These are phyloP conservation scores for Motacilla alba DNA, from an alignment of 2,113 vertebrate species.

Conservation along the genomic window DNA sequence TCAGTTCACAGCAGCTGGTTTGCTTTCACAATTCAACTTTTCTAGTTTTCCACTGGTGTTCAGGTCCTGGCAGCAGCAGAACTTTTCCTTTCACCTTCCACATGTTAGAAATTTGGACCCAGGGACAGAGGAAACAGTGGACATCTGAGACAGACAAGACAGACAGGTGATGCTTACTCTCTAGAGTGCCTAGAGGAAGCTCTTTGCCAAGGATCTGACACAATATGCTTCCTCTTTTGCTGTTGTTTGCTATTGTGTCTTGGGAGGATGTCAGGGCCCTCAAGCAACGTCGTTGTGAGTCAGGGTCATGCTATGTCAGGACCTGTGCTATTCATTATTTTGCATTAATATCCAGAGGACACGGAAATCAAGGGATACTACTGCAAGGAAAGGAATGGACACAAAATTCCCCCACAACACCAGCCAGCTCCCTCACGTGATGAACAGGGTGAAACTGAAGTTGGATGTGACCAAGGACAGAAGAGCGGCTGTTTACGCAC, in stretches of 20 bases:
- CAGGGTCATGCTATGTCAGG: neutral
- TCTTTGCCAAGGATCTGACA: neutral
- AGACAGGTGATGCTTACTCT: neutral
- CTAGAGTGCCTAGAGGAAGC: neutral
- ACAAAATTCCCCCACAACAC: neutral
- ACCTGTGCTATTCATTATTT: neutral
- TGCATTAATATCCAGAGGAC: neutral
- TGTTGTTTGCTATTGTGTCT: neutral
- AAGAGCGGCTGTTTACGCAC: neutral
- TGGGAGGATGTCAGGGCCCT: neutral
- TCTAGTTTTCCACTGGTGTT: neutral
- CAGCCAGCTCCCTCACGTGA: neutral
- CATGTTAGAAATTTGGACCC: neutral
- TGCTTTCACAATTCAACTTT: neutral
- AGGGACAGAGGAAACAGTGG: neutral
- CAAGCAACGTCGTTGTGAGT: neutral
- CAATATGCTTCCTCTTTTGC: neutral
- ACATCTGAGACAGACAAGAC: neutral
- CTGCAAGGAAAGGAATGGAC: neutral
- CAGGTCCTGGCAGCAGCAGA: neutral
- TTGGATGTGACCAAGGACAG: neutral
- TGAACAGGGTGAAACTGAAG: neutral
- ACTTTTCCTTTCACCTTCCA: neutral
- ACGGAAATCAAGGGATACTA: neutral
- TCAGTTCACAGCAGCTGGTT: neutral